These are phyloP conservation scores for Sphaerophoria rueppellii DNA, from an alignment of 2,888 invertebrate species.

Conservation along the genomic window DNA sequence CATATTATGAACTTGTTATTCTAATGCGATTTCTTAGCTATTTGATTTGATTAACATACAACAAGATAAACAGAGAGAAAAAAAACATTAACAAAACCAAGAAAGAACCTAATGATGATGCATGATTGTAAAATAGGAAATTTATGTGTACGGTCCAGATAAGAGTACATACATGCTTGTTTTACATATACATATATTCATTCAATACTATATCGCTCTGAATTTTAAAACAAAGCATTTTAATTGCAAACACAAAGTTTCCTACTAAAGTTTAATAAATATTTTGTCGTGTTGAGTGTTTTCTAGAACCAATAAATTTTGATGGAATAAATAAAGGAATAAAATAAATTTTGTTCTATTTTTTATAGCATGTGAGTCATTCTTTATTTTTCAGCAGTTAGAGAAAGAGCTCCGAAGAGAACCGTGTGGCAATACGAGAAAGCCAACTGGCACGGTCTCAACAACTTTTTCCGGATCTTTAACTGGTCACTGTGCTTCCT, in stretches of 20 bases:
- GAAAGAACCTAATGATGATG: constrained; percentile 1
- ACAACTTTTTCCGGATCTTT: too few relatives aligned
- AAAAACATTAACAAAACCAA: constrained; percentile 14
- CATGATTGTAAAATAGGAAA: constrained; percentile 25
- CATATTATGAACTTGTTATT: constrained; percentile 28
- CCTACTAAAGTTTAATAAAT: constrained; percentile 57
- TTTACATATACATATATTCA: constrained; percentile 10
- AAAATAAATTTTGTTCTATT: constrained; percentile 11
- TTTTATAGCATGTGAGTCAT: background rate
- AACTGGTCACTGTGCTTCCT: too few relatives aligned
- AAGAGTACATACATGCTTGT: background rate
- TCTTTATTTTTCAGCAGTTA: background rate
- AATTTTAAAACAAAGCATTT: constrained; percentile 6
- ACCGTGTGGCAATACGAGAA: too few relatives aligned
- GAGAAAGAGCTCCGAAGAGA: too few relatives aligned
- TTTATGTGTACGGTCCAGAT: constrained; percentile 12
- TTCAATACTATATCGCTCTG: background rate
- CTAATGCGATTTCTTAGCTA: constrained; percentile 19
- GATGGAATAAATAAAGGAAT: constrained; percentile 47
- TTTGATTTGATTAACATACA: constrained; percentile 41
- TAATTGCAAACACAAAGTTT: constrained; percentile 14
- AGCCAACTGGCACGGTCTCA: too few relatives aligned
- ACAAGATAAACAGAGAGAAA: background rate
- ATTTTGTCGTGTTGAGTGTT: constrained; percentile 67
- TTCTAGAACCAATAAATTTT: constrained; percentile 57